Conservation (phyloP, 2,797 vertebrate genomes). For the Arctocebus calabarensis region DNA sequence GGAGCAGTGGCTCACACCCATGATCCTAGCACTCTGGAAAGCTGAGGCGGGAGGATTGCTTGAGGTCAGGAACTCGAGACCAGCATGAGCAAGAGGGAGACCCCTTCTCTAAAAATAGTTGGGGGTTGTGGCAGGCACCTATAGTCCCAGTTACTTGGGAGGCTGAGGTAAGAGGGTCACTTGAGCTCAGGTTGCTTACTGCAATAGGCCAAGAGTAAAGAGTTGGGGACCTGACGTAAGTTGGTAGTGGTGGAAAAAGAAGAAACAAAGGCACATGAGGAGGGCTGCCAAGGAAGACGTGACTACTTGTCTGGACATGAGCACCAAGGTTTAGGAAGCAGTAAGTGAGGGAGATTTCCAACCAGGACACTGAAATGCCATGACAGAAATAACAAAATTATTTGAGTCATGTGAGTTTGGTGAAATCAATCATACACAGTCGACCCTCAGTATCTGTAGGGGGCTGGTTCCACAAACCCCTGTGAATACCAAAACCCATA, state of each 20-base stretch:
- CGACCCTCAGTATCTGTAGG: neutral
- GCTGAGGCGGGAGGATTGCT: too few relatives aligned
- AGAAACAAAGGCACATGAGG: fast-evolving
- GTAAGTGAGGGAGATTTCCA: neutral
- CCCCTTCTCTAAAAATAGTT: too few relatives aligned
- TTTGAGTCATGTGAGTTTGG: neutral
- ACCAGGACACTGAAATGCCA: neutral
- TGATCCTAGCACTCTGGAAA: too few relatives aligned
- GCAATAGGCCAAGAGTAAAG: neutral
- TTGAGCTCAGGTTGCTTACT: too few relatives aligned
- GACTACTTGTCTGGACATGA: neutral
- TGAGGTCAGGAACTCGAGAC: too few relatives aligned
- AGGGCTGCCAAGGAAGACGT: neutral
- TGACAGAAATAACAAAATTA: neutral
- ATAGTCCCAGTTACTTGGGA: too few relatives aligned
- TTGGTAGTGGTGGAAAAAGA: neutral
- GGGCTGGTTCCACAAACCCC: neutral
- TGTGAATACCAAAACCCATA: neutral
- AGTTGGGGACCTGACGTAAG: neutral
- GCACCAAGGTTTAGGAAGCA: fast-evolving
- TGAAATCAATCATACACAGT: neutral
- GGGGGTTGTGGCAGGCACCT: too few relatives aligned
- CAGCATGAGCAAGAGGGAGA: too few relatives aligned
- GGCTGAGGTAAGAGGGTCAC: too few relatives aligned
- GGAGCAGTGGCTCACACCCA: too few relatives aligned